phyloP scores from a whole-genome alignment of 1,140 invertebrate species.

The Lutraria rhynchaena region DNA sequence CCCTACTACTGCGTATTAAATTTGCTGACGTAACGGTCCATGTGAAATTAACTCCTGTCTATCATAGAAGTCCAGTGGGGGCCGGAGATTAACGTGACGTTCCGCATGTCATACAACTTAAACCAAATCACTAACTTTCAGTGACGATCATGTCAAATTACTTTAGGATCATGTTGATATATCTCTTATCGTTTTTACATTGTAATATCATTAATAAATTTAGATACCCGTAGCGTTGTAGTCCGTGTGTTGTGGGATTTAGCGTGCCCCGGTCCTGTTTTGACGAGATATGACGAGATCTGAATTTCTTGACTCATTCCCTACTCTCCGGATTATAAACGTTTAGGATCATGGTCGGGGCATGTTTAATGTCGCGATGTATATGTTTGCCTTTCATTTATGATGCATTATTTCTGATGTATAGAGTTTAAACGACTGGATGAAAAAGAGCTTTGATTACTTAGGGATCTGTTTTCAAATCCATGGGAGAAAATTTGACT shows the following conservation, averaged over 20 bases:
- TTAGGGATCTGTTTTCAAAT: slow-evolving; percentile 10
- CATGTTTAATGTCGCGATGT: slow-evolving; percentile 1
- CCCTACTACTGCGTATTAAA: too few species aligned
- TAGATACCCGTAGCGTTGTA: slow-evolving; percentile 18
- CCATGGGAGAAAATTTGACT: neutral
- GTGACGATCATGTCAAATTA: slow-evolving; percentile 27
- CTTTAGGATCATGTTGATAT: slow-evolving; percentile 29
- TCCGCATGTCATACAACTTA: slow-evolving; percentile 7
- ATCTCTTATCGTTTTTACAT: slow-evolving; percentile 37
- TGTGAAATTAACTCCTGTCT: slow-evolving; percentile 35
- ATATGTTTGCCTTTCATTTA: slow-evolving; percentile 10
- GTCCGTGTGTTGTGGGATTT: slow-evolving; percentile 22
- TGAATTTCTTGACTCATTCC: slow-evolving; percentile 21
- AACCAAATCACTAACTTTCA: neutral
- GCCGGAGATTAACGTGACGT: slow-evolving; percentile 9
- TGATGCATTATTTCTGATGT: slow-evolving; percentile 28
- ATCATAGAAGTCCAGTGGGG: slow-evolving; percentile 17
- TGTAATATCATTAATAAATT: slow-evolving; percentile 23
- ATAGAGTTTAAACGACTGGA: slow-evolving; percentile 5
- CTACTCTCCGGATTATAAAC: slow-evolving; percentile 14
- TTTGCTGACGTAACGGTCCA: neutral
- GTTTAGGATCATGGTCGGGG: neutral
- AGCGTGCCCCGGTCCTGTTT: slow-evolving; percentile 1
- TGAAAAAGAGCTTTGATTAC: slow-evolving; percentile 8
- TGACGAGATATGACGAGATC: slow-evolving; percentile 22